Evolutionary conservation across 2,888 invertebrate genomes (phyloP).

Genomic region (Dynastes tityus): DNA sequence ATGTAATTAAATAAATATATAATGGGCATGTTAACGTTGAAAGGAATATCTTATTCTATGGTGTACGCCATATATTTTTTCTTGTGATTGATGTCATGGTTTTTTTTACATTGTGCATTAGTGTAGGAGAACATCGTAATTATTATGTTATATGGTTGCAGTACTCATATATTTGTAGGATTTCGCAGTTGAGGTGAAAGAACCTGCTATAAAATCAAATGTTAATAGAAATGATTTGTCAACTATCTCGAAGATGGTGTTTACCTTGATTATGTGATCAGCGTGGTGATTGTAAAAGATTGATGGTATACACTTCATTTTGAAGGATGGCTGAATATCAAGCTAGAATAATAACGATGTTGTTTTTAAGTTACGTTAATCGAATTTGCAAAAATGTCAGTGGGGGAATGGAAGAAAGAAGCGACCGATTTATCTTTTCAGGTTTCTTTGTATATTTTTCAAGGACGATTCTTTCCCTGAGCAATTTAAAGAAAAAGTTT

Average conservation of each 20-base stretch:
- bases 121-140: background rate
- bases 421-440: too few species aligned
- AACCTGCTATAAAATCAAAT: constrained; percentile 12
- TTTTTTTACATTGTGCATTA: background rate
- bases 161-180: background rate
- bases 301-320: too few species aligned
- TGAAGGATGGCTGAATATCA: too few species aligned
- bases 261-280: background rate
- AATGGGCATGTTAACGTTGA: background rate
- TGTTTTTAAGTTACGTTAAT: too few species aligned
- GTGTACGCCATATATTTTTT: background rate
- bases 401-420: too few species aligned
- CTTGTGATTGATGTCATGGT: background rate
- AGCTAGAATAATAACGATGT: too few species aligned
- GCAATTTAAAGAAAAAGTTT: too few species aligned
- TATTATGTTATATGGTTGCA: background rate
- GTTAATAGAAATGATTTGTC: background rate
- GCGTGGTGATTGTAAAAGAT: too few species aligned
- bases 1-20: background rate
- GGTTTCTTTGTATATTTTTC: too few species aligned
- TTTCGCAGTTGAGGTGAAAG: constrained; percentile 21
- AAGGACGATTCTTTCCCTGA: too few species aligned
- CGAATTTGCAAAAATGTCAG: too few species aligned
- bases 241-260: background rate
- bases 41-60: too few species aligned